phyloP scores from a whole-genome alignment of 2,113 vertebrate species.

The Actenoides hombroni region DNA sequence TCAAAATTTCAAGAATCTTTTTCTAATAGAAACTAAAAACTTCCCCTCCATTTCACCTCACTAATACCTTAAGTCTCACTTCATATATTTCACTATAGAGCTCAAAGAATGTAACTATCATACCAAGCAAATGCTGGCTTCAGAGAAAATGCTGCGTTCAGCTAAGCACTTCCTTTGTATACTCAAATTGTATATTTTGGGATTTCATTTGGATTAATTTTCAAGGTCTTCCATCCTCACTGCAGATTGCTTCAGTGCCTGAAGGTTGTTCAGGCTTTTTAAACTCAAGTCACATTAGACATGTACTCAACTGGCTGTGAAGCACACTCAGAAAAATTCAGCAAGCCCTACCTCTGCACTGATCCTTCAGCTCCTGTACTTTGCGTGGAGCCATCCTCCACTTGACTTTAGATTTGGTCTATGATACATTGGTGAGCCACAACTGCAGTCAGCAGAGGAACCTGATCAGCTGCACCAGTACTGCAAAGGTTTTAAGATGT shows the following conservation, averaged over 20 bases:
- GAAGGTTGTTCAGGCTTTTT: neutral
- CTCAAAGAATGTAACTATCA: neutral
- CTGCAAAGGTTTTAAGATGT: neutral
- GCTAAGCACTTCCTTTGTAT: neutral
- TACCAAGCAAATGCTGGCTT: neutral
- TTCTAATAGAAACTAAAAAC: neutral
- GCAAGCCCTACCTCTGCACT: neutral
- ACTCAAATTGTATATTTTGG: neutral
- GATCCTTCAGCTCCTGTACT: neutral
- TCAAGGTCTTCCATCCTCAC: neutral
- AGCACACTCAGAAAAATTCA: neutral
- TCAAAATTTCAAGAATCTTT: neutral
- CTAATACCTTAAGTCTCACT: neutral
- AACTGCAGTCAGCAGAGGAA: neutral
- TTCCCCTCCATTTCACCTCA: neutral
- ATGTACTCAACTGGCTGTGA: neutral
- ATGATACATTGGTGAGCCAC: neutral
- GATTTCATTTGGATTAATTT: neutral
- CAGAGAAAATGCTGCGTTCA: neutral
- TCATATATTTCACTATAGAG: neutral
- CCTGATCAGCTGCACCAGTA: neutral
- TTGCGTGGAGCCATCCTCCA: neutral
- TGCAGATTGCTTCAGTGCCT: neutral
- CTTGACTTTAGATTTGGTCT: neutral
- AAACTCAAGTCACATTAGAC: neutral